Base-by-base conservation (phyloP, 2,113 vertebrate species). In the Saguinus imperator region DNA sequence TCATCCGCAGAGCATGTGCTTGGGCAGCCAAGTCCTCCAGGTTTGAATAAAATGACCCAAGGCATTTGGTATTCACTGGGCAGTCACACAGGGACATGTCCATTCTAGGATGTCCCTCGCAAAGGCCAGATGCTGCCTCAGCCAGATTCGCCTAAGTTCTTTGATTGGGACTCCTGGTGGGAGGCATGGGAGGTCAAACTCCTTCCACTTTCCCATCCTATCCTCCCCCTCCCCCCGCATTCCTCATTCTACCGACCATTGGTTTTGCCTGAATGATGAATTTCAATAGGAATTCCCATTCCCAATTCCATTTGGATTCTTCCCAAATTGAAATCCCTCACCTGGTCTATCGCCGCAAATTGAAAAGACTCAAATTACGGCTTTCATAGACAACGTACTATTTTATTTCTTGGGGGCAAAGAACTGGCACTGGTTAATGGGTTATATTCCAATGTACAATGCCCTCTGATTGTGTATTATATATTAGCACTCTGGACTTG, bases 1-100 rank as follows among this genome's bases (percentile, higher is more conserved):
- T 98, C 98, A 98, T 98, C 98, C 48, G 35, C 89, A 96, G 98
- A 98, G 95, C 98, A 98, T 98, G 97, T 95, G 50, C 57, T 43
- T 32, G 61, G 79, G 96, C 93, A 70, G 98, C 98, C 98, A 98
- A 98, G 95, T 93, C 87, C 91, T 95, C 92, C 95, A 97, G 97
- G 97, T 98, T 96, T 97, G 97, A 97, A 91, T 96, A 98, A 93
- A 97, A 97, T 97, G 97, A 98, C 96, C 95, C 96, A 97, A 96
- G 97, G 81, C 50, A 50, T 95, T 90, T 98, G 98, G 97, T 98
- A 98, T 98, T 97, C 82, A 66, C 81, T 96, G 96, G 73, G 89
- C 94, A 98, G 97, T 98, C 98, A 97, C 87, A 94, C 61, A 92
- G 97, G 97, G 98, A 98, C 97, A 96, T 95, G 92, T 94, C 95